Evolutionary conservation across 1,140 invertebrate genomes (phyloP).

Genomic region (Contarinia nasturtii): DNA sequence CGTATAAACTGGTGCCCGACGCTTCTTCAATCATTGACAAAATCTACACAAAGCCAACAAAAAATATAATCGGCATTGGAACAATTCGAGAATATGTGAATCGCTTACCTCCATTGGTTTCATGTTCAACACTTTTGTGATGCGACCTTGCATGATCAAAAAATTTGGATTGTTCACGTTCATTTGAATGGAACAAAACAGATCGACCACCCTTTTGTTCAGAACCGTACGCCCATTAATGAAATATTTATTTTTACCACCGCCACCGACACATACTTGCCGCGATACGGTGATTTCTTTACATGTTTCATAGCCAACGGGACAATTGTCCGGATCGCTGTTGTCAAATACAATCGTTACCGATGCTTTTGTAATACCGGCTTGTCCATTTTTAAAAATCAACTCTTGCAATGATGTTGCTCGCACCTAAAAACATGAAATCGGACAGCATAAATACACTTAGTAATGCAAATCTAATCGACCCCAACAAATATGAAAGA

Average conservation of each 20-base stretch:
- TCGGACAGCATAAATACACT: neutral
- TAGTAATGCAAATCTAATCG: neutral
- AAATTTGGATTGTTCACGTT: conserved; percentile 99
- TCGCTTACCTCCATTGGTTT: conserved; percentile 74
- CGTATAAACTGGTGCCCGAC: conserved; percentile 94
- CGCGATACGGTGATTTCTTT: conserved; percentile 86
- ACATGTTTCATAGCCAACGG: conserved; percentile 81
- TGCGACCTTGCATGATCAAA: conserved; percentile 98
- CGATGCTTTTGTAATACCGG: conserved; percentile 86
- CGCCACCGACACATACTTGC: conserved; percentile 59
- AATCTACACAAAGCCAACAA: conserved; percentile 33
- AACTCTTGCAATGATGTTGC: conserved; percentile 81
- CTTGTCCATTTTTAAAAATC: conserved; percentile 95
- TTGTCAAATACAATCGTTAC: conserved; percentile 97
- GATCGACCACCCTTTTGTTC: conserved; percentile 77
- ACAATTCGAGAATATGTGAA: neutral
- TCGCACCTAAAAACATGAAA: conserved; percentile 46
- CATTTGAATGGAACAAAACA: conserved; percentile 91
- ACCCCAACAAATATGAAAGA: too few relatives aligned
- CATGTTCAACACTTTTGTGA: conserved; percentile 99
- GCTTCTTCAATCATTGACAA: conserved; percentile 98
- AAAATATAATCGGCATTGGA: neutral
- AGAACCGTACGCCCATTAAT: conserved; percentile 85
- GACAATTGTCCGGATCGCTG: conserved; percentile 57
- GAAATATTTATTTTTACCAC: conserved; percentile 82